Evolutionary conservation across 2,797 vertebrate species (phyloP), one percentile per base, ranked within the genome.

Genomic region (Margarornis squamiger): DNA sequence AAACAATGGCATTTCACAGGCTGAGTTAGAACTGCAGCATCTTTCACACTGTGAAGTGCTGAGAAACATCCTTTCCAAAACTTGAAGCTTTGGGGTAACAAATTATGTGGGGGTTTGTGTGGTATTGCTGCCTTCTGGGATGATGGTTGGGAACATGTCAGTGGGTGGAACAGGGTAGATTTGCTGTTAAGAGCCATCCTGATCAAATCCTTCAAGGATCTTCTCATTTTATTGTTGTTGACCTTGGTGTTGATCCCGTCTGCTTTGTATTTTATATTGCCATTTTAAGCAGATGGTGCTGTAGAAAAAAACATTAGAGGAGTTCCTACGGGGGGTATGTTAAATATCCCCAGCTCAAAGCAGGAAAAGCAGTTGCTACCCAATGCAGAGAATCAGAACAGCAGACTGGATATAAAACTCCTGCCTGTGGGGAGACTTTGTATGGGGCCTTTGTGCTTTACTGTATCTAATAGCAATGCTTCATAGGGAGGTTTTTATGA

Each of bases 371-470:
- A 80, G 38, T 79, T 85, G 71, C 70, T 81, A 68, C 48, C 14
- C 77, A 48, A 0, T 14, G 54, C 9, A 51, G 65, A 54, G 74
- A 88, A 72, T 38, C n/a, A 68, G 67, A 87, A 2, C 75, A 92
- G 67, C 67, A 94, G 73, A 73, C 30, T 14, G n/a, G 89, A 67
- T n/a, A 79, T 87, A 89, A 82, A 95, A 96, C 73, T 73, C 39
- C 55, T n/a, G 48, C 81, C 83, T 49, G 2, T 68, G 23, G 71
- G 43, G 59, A 82, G n/a, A 32, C 59, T 93, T 90, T 66, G 18
- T 32, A 12, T 48, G 57, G 75, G 61, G 59, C 48, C 34, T 67
- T 89, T 55, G 39, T 71, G 58, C 51, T 91, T 67, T 52, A 17
- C 46, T 75, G 30, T 58, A 20, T 55, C 58, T 82, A 65, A 74